Evolutionary conservation across 2,888 invertebrate species (phyloP), one percentile per base, ranked within the genome.

Genomic region (Calliscelio sp.): DNA sequence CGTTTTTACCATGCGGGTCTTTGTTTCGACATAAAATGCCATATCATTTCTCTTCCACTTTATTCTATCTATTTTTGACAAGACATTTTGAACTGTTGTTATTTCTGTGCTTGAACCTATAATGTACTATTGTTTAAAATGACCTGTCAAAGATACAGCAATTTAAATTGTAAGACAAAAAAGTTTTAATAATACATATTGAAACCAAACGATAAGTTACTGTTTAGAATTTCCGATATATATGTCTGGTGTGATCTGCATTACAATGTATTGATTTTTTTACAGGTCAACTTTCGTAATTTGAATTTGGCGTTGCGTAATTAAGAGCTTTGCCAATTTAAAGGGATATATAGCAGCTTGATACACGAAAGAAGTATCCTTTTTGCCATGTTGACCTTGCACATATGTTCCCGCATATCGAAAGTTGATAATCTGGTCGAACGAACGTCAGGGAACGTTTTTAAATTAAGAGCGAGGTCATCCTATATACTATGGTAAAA

Each of bases 401-500:
- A 53, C 46, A 57, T 59, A 71, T 81, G 20, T 75, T 74, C 66
- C 18, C 46, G 55, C 68, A 61, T 59, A 77, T 81, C 78, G 84
- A 85, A 81, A 85, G 84, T 85, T 85, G 81, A 85, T 85, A 81
- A 81, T 85, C 84, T 74, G 84, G 81, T 84, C 46, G 80, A 77
- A 77, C 32, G 18, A 25, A 55, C 57, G 80, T 53, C 66, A 38
- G 51, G 68, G 81, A 79, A 84, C 59, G 74, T 84, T 86, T 86
- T 82, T 70, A 77, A 86, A 87, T 87, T 87, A 87, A 83, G 88
- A 87, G 86, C 87, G 86, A 86, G 87, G 87, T 86, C 86, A 80
- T 83, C 77, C 78, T 84, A 46, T 78, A 46, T 41, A 38, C 32
- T 73, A 51, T 20, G 49, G 74, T 81, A 79, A 81, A 78, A 82